Conservation (phyloP, 2,113 vertebrate genomes). For the Peromyscus maniculatus region DNA sequence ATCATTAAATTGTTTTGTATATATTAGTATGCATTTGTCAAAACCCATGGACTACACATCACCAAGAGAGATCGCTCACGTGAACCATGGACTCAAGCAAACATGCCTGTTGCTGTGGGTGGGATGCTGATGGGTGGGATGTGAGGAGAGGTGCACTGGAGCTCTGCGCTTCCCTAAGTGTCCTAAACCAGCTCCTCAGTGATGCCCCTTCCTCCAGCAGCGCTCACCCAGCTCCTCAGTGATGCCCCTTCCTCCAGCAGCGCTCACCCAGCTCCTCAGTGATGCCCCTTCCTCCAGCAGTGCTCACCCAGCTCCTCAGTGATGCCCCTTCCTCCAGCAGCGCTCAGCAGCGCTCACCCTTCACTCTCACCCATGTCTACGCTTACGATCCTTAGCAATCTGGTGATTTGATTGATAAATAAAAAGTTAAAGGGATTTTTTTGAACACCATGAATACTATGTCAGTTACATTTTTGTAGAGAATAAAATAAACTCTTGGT, state of each 20-base stretch:
- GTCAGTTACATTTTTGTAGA: neutral
- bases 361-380: neutral
- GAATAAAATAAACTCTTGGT: neutral
- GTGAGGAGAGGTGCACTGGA: neutral
- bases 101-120: accelerated
- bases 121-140: neutral
- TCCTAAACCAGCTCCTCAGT: neutral
- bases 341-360: too few relatives aligned
- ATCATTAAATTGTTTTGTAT: neutral
- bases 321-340: neutral
- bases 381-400: neutral
- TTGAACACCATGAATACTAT: neutral
- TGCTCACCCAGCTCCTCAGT: too few relatives aligned
- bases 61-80: neutral
- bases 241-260: neutral
- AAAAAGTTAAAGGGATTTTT: neutral
- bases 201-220: neutral
- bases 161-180: neutral
- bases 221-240: neutral
- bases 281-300: neutral
- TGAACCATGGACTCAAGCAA: neutral
- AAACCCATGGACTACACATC: neutral
- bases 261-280: neutral
- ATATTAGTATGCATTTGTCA: neutral
- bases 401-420: neutral